phyloP scores from a whole-genome alignment of 2,888 invertebrate species.

The Spatulosminthurus flaviceps region DNA sequence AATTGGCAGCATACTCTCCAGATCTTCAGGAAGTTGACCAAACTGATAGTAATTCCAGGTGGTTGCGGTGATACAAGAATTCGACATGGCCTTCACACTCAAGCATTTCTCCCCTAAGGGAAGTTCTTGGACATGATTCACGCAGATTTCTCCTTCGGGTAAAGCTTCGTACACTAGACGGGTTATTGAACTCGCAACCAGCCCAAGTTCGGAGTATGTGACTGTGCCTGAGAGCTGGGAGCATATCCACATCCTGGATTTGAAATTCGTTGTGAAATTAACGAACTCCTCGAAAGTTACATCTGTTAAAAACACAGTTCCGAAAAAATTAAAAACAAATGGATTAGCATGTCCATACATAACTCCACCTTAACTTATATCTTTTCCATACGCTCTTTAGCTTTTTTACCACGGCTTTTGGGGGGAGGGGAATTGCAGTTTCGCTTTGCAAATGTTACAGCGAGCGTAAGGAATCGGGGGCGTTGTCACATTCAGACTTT shows the following conservation, averaged over 20 bases:
- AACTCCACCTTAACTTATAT: too few species aligned
- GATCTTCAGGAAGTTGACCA: not conserved
- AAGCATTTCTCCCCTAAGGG: not conserved
- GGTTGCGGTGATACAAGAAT: not conserved
- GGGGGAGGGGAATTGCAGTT: too few species aligned
- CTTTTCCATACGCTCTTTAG: too few species aligned
- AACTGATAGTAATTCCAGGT: not conserved
- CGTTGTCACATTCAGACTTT: too few species aligned
- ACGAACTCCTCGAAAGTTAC: not conserved
- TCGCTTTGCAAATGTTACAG: too few species aligned
- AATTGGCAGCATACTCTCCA: not conserved
- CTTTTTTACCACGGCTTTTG: too few species aligned
- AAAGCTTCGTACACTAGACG: not conserved
- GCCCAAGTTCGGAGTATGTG: not conserved
- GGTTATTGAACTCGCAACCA: not conserved
- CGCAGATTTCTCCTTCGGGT: not conserved
- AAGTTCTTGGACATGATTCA: not conserved
- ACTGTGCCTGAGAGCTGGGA: not conserved
- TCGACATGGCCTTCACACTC: not conserved
- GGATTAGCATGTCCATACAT: too few species aligned
- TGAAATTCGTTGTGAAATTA: not conserved
- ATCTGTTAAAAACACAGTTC: not conserved
- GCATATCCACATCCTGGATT: conserved; percentile 11
- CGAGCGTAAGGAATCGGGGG: too few species aligned
- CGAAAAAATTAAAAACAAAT: too few species aligned